Evolutionary conservation across 2,888 invertebrate genomes (phyloP).

Genomic region (Nomada ruficornis): DNA sequence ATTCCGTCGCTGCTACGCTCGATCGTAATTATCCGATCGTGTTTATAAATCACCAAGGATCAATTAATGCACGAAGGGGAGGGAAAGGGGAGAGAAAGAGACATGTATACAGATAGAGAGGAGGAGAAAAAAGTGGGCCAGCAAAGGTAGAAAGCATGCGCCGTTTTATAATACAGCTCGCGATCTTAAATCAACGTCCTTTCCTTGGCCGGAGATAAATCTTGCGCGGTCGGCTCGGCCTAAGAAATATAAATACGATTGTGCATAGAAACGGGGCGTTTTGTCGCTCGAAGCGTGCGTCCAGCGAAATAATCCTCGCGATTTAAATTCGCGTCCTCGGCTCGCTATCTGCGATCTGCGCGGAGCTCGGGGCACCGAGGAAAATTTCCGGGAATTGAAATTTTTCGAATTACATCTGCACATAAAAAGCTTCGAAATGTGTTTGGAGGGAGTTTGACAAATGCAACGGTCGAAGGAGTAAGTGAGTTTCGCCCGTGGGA

Average conservation of each 20-base stretch:
- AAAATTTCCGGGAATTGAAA: not conserved
- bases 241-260: conserved; percentile 64
- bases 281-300: conserved; percentile 46
- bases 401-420: too few relatives aligned
- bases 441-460: too few relatives aligned
- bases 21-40: conserved; percentile 60
- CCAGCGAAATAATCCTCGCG: conserved; percentile 22
- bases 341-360: not conserved
- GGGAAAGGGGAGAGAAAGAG: conserved; percentile 13
- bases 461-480: too few relatives aligned
- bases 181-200: conserved; percentile 70
- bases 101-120: not conserved
- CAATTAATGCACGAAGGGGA: conserved; percentile 59
- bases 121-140: conserved; percentile 19
- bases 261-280: conserved; percentile 61
- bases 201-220: conserved; percentile 67
- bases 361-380: not conserved
- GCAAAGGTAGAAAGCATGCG: conserved; percentile 51
- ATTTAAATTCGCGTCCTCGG: conserved; percentile 6
- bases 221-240: conserved; percentile 51
- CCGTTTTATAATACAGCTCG: conserved; percentile 64
- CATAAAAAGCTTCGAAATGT: too few relatives aligned
- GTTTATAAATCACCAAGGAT: conserved; percentile 66
- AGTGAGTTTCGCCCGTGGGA: too few relatives aligned
- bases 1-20: conserved; percentile 22